Evolutionary conservation across 2,113 vertebrate genomes (phyloP), one percentile per base, ranked within the genome.

Genomic region (Tricholaema leucomelas): DNA sequence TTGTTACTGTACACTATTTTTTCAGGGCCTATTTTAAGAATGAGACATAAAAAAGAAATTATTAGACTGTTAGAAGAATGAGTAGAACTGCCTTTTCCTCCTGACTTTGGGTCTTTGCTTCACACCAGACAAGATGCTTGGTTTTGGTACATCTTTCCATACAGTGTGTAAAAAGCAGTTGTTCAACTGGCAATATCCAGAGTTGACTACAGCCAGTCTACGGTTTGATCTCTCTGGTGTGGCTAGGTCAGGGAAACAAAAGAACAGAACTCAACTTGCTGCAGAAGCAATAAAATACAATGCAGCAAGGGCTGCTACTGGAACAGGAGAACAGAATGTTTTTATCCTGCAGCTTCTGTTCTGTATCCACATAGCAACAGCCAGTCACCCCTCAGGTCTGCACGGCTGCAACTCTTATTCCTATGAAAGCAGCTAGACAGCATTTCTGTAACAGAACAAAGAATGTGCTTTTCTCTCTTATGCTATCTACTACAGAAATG

Each of bases 281-380:
- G 36, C 67, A 85, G 67, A 55, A 87, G 69, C 20, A 72, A n/a
- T 25, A 73, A 73, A 70, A 10, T 40, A 31, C 19, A 59, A 20
- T 1, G 19, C 40, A 91, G n/a, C 33, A 73, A 3, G 5, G 25
- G 14, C 16, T 73, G 63, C 50, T 44, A 18, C 19, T n/a, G 44
- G 23, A 61, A 40, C 27, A 67, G 28, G 24, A 13, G 54, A 76
- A 66, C 6, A 46, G 0, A 2, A 27, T 50, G 12, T 8, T 89
- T 87, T 61, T 36, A 20, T 8, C 16, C 78, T 67, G 55, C 0
- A 19, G 24, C 7, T 12, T 63, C 48, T 69, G 21, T n/a, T n/a
- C n/a, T 19, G 3, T 3, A 9, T 4, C 24, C 40, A 69, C 0
- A 0, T 1, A 67, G 48, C 0, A 0, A 71, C 38, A 69, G 19